Conservation (phyloP, 2,888 invertebrate species). For the Phragmatobia fuliginosa region DNA sequence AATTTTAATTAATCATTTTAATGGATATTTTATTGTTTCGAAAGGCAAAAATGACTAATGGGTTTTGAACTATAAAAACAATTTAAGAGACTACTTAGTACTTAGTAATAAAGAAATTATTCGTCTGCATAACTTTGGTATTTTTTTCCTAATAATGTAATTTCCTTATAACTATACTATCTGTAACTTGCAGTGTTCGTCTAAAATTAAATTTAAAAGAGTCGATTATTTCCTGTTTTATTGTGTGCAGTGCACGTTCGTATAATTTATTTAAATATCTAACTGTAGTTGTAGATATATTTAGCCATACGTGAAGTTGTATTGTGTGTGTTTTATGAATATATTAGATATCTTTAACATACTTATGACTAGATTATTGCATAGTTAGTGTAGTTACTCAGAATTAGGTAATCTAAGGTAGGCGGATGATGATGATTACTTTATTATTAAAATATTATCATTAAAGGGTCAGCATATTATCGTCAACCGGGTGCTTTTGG, state of each 20-base stretch:
- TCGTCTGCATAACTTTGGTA: not conserved
- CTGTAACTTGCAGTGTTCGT: not conserved
- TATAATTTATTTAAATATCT: not conserved
- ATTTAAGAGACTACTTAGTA: conserved; percentile 10
- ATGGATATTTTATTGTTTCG: conserved; percentile 23
- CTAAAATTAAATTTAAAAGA: not conserved
- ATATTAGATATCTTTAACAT: not conserved
- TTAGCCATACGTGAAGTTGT: not conserved
- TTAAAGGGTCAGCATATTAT: not conserved
- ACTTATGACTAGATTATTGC: not conserved
- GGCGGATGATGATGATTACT: too few species aligned
- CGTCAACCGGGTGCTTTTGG: not conserved
- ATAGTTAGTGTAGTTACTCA: too few species aligned
- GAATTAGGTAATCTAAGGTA: not conserved
- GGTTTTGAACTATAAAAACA: not conserved
- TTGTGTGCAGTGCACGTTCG: not conserved
- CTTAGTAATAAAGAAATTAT: not conserved
- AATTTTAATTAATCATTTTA: conserved; percentile 19
- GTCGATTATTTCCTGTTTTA: not conserved
- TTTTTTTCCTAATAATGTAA: not conserved
- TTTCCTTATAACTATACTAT: not conserved
- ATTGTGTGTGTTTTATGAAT: not conserved
- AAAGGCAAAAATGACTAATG: conserved; percentile 16
- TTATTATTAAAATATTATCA: too few species aligned
- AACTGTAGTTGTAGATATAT: not conserved